phyloP scores from a whole-genome alignment of 1,140 invertebrate genomes.

The Zaprionus vittiger region DNA sequence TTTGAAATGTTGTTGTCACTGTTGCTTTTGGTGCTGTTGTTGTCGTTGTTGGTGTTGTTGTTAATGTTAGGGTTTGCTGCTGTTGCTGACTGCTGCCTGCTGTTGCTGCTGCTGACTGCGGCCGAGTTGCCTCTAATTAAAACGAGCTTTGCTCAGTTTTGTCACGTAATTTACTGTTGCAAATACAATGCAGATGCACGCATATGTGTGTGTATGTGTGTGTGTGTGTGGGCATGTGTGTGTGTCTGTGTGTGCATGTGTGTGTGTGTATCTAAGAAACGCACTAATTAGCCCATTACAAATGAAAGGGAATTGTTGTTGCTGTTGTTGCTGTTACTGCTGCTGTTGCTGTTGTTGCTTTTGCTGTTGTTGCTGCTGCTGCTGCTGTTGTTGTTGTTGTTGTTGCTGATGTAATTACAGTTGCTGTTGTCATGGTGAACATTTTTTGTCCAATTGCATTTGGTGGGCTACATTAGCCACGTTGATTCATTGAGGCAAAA shows the following conservation, averaged over 20 bases:
- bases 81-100: background rate
- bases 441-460: conserved; percentile 51
- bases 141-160: conserved; percentile 50
- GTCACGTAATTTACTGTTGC: conserved; percentile 57
- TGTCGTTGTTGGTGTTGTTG: conserved; percentile 1
- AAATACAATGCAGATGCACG: conserved; percentile 29
- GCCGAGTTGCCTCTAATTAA: conserved; percentile 44
- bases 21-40: background rate
- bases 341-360: conserved; percentile 20
- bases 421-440: conserved; percentile 43
- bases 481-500: conserved; percentile 56
- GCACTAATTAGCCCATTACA: conserved; percentile 55
- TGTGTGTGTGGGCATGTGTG: background rate
- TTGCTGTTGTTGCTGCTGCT: conserved; percentile 10
- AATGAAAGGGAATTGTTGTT: conserved; percentile 40
- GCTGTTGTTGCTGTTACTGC: conserved; percentile 1
- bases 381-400: background rate
- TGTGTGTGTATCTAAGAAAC: conserved; percentile 44
- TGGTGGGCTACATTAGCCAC: conserved; percentile 47
- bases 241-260: background rate
- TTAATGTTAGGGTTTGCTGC: conserved; percentile 1
- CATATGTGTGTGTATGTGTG: no score
- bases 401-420: conserved; percentile 38
- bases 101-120: conserved; percentile 5
- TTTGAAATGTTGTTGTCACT: background rate